Base-by-base conservation (phyloP, 2,888 invertebrate genomes). In the Ophonus ardosiacus region DNA sequence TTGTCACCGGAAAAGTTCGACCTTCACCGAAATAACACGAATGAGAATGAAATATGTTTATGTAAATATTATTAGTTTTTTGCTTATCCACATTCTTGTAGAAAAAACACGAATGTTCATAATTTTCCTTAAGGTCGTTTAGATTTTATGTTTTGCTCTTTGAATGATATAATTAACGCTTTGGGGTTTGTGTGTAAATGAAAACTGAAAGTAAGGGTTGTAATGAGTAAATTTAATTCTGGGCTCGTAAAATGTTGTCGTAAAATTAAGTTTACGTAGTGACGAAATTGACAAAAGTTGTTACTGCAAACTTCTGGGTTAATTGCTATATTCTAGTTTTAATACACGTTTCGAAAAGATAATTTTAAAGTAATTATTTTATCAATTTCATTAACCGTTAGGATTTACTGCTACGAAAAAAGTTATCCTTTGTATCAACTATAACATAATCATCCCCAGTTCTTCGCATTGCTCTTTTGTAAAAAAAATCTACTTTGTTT, bases 221-320 rank as follows among this genome's bases (percentile, higher is more conserved):
- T 74, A 74, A 74, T 74, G 71, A 74, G 43, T 17, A 43, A 74
- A 74, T 74, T 74, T 43, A 74, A 74, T 74, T 74, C 17, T 5
- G 51, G 71, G 17, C 51, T 74, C 71, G 71, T 15, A 74, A 68
- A 74, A 74, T 74, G 71, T 17, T 74, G 71, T 74, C 43, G 71
- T 74, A 43, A 74, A 74, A 43, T 43, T 74, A 74, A 74, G 43
- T 74, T 74, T 43, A 18, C 43, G 71, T 74, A 15, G 71, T 43
- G 43, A 68, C 18, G 71, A 51, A 74, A 74, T 74, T 74, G 71
- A 74, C 71, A 74, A 74, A 74, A 74, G 71, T 74, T 63, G 63
- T 24, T 74, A 74, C 51, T 21, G 71, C 71, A 18, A 74, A 18
- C 71, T 3, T 74, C 10, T 74, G 43, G 43, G 71, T 74, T 74